Base-by-base conservation (phyloP, 2,888 invertebrate genomes). In the Podotricha telesiphe region DNA sequence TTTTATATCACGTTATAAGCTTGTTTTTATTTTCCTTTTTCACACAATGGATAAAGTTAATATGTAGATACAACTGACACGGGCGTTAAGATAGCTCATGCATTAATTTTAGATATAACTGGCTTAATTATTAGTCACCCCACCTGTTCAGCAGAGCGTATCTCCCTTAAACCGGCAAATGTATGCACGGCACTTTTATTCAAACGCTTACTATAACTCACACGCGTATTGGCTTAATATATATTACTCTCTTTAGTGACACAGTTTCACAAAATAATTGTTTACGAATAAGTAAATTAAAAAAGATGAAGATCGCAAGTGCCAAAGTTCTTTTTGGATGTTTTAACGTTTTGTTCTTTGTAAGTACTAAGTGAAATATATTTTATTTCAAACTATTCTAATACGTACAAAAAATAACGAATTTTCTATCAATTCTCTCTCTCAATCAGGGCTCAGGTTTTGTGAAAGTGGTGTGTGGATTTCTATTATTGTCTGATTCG, bases 401-500 rank as follows among this genome's bases (percentile, higher is more conserved):
- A 50, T 0, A 20, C 5, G 20, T 7, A 19, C 7, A 13, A 13
- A 19, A 48, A 0, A 48, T 48, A 34, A 48, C 19, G 15, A 15
- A 15, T 47, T 37, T 34, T 47, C 19, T 47, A n/a, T n/a, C n/a
- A n/a, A n/a, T n/a, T n/a, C n/a, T n/a, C n/a, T n/a, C n/a, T 34
- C 59, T 15, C 11, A 37, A 93, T n/a, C n/a, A 94, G 74, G 68
- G 66, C 10, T 96, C 96, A 77, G 97, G 97, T 59, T 94, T 96
- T 74, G 83, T 94, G 5, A 93, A 97, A 79, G 94, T 97, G 72
- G 94, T 95, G 64, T 94, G 95, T 70, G 97, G 97, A 19, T 95
- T 96, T 79, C 91, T 96, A 68, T 88, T 97, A 22, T 94, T 96
- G 62, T 95, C 95, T 69, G 97, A 97, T 83, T 93, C 95, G 19